Conservation (phyloP, 2,797 vertebrate genomes). For the Ataeniobius toweri region DNA sequence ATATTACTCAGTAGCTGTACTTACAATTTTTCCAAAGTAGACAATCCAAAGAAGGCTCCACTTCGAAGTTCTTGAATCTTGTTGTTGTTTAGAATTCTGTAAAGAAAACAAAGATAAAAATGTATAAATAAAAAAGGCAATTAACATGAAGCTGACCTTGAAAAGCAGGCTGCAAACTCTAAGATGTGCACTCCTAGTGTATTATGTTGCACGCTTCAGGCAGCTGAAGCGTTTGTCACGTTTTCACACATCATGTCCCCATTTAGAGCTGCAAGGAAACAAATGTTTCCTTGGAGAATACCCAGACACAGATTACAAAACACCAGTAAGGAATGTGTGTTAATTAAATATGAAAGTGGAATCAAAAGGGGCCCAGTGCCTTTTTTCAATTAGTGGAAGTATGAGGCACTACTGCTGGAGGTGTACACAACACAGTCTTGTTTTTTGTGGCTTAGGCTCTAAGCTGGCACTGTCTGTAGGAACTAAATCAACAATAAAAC, state of each 20-base stretch:
- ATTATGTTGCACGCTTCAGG: background rate
- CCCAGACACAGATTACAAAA: background rate
- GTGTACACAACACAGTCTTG: constrained; percentile 20
- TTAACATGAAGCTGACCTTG: background rate
- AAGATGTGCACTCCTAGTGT: background rate
- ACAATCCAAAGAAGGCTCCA: constrained; percentile 90
- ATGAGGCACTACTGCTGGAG: constrained; percentile 3
- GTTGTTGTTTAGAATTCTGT: constrained; percentile 96
- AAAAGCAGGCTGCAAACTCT: background rate
- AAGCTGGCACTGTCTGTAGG: no score
- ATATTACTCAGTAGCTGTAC: constrained; percentile 55
- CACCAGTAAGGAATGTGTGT: constrained; percentile 15
- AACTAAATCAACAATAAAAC: no score
- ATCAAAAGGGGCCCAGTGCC: constrained; percentile 30
- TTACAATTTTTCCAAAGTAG: constrained; percentile 94
- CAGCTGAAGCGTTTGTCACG: background rate
- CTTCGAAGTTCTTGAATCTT: constrained; percentile 95
- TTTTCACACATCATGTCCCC: background rate
- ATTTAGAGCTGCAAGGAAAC: constrained; percentile 9
- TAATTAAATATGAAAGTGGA: constrained; percentile 35
- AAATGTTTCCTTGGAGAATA: background rate
- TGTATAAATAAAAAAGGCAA: constrained; percentile 11
- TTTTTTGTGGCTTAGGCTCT: constrained; percentile 18
- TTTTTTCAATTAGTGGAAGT: constrained; percentile 14
- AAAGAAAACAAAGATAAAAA: constrained; percentile 34